Percentiles rank a stretch among this genome's conserved stretches.
phyloP scores from a whole-genome alignment of 2,113 vertebrate genomes.

The Nothobranchius furzeri region DNA sequence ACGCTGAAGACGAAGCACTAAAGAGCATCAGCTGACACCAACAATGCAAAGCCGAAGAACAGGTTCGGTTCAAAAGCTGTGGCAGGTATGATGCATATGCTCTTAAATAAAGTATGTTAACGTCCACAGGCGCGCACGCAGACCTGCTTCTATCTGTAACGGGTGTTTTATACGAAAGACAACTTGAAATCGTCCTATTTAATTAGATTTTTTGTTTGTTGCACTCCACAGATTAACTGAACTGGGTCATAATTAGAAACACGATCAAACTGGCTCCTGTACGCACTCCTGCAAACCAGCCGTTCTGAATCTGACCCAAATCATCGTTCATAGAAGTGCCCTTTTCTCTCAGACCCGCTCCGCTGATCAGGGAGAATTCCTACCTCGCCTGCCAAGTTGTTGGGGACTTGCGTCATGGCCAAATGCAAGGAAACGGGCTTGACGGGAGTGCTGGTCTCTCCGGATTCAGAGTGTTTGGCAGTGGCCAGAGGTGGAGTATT shows the following conservation, averaged over 20 bases:
- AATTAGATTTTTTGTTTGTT: too few species aligned
- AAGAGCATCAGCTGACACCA: constrained; percentile 56
- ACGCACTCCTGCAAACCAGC: neutral
- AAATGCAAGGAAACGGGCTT: constrained; percentile 18
- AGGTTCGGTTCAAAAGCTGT: constrained; percentile 40
- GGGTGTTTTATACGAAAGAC: neutral
- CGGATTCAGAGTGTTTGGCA: neutral
- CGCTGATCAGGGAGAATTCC: constrained; percentile 23
- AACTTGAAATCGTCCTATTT: too few species aligned
- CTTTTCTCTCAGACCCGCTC: constrained; percentile 28
- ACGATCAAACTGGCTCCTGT: neutral
- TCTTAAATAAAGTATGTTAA: neutral
- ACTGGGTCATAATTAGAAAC: too few species aligned
- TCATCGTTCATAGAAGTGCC: neutral
- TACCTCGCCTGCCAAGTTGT: constrained; percentile 47
- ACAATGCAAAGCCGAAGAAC: constrained; percentile 63
- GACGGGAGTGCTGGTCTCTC: constrained; percentile 15
- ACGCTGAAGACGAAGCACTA: constrained; percentile 4
- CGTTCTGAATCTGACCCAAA: constrained; percentile 6
- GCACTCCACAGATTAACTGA: too few species aligned
- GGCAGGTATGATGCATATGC: neutral
- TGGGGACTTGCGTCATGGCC: constrained; percentile 35
- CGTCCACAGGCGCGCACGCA: neutral
- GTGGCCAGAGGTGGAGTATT: neutral
- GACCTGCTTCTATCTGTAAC: neutral